A percentile compares a stretch with the other conserved stretches of the same genome.
Evolutionary conservation across 2,113 vertebrate species (phyloP).

Genomic region (Chascanopsetta lugubris): DNA sequence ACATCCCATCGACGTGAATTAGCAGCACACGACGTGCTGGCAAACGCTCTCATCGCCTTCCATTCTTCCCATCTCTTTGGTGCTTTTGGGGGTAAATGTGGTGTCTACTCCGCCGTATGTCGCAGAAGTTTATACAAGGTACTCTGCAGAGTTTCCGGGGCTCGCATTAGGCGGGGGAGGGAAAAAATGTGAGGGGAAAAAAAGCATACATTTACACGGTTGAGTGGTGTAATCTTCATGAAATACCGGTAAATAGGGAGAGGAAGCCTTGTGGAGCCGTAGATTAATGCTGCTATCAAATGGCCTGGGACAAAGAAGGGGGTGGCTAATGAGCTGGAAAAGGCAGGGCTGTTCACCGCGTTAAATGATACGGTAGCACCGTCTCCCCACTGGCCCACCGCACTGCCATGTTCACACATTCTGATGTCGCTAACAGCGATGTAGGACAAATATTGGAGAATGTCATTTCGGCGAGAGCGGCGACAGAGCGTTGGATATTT

Average conservation of each 20-base stretch:
- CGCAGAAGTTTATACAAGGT: constrained; percentile 67
- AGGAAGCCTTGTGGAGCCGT: constrained; percentile 73
- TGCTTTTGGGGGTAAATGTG: constrained; percentile 58
- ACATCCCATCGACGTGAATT: constrained; percentile 23
- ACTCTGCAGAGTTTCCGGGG: constrained; percentile 66
- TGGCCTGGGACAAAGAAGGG: constrained; percentile 80
- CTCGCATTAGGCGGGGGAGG: constrained; percentile 49
- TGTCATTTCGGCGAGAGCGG: constrained; percentile 53
- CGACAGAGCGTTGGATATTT: constrained; percentile 46
- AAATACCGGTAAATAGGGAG: constrained; percentile 78
- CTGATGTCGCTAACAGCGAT: constrained; percentile 64
- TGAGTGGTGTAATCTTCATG: constrained; percentile 80
- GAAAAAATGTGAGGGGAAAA: constrained; percentile 2
- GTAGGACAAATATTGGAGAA: constrained; percentile 72
- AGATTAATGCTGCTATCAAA: constrained; percentile 82
- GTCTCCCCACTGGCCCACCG: constrained; percentile 67
- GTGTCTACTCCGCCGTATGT: constrained; percentile 66
- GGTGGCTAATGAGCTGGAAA: constrained; percentile 82
- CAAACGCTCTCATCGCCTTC: constrained; percentile 56
- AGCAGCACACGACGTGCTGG: constrained; percentile 39
- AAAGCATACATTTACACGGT: constrained; percentile 73
- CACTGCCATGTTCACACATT: constrained; percentile 73
- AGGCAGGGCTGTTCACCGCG: constrained; percentile 75
- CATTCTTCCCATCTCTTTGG: constrained; percentile 62
- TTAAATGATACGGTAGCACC: constrained; percentile 73